phyloP scores from a whole-genome alignment of 2,797 vertebrate species.

The Staurois parvus region DNA sequence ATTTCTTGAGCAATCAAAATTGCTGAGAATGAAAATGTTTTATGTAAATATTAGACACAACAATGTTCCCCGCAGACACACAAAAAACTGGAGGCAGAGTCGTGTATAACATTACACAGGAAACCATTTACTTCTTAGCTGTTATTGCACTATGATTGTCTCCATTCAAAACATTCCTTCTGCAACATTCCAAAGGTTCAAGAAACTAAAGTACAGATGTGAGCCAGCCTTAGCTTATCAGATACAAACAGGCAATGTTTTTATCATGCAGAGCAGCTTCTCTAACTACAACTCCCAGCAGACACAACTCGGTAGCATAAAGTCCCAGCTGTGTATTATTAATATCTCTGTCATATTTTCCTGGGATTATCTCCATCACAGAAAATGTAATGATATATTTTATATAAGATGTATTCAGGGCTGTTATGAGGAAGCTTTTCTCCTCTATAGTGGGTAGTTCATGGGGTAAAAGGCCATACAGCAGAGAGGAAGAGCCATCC shows the following conservation, averaged over 20 bases:
- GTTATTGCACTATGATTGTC: conserved; percentile 21
- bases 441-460: too few relatives aligned
- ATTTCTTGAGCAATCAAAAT: conserved; percentile 12
- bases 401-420: too few relatives aligned
- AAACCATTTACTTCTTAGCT: conserved; percentile 37
- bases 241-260: not conserved
- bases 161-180: conserved; percentile 42
- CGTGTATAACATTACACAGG: conserved; percentile 25
- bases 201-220: conserved; percentile 29
- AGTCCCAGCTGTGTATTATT: too few relatives aligned
- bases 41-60: conserved; percentile 9
- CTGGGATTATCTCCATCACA: not conserved
- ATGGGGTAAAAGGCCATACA: too few relatives aligned
- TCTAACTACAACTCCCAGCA: conserved; percentile 4
- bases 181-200: conserved; percentile 29
- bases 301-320: not conserved
- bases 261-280: not conserved
- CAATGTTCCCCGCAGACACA: conserved; percentile 23
- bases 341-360: too few relatives aligned
- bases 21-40: not conserved
- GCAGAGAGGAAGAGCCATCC: too few relatives aligned
- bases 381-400: not conserved
- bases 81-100: conserved; percentile 15
- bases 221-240: conserved; percentile 17
- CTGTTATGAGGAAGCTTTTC: too few relatives aligned